A percentile compares a stretch with the other conserved stretches of the same genome.
Evolutionary conservation across 2,113 vertebrate species (phyloP).

Genomic region (Clarias batrachus): DNA sequence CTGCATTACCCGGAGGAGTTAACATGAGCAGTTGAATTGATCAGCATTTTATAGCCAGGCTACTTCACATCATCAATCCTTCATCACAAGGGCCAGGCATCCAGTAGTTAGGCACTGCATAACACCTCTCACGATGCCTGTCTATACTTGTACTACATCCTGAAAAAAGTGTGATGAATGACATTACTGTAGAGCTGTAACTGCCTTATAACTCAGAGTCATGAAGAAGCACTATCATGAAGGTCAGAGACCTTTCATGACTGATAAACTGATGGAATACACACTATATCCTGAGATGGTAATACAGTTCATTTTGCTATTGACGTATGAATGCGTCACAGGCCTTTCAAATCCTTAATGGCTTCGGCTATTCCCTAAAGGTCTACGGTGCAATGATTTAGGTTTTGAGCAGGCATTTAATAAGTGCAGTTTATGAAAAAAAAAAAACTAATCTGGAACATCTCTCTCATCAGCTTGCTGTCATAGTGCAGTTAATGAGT

Average conservation of each 20-base stretch:
- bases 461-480: constrained; percentile 35
- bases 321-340: neutral
- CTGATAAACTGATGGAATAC: neutral
- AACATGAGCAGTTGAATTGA: constrained; percentile 5
- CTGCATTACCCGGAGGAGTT: neutral
- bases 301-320: too few species aligned
- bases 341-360: neutral
- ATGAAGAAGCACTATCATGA: neutral
- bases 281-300: neutral
- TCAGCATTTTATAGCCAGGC: neutral
- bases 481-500: constrained; percentile 32
- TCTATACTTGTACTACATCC: constrained; percentile 15
- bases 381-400: neutral
- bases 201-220: constrained; percentile 4
- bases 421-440: constrained; percentile 4
- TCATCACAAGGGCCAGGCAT: neutral
- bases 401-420: neutral
- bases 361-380: neutral
- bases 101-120: neutral
- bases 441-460: neutral
- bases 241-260: neutral
- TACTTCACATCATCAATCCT: neutral
- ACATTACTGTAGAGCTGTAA: constrained; percentile 10
- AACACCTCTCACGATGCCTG: neutral
- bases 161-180: constrained; percentile 10